phyloP scores from a whole-genome alignment of 2,888 invertebrate genomes.

The Tuta absoluta region DNA sequence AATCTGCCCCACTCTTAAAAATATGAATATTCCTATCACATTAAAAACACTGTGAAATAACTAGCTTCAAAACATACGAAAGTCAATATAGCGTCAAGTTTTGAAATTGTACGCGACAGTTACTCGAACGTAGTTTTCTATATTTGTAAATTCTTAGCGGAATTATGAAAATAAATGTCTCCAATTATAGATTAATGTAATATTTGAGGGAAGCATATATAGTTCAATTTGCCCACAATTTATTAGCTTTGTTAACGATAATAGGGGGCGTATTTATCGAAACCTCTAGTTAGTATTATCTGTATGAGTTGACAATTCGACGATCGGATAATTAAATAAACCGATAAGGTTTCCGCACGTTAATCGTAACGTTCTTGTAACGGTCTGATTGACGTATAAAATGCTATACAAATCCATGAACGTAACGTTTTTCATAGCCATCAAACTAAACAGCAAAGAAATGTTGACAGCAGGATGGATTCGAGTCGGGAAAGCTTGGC shows the following conservation, averaged over 20 bases:
- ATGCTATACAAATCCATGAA: too few species aligned
- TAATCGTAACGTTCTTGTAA: too few species aligned
- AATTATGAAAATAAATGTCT: slow-evolving; percentile 28
- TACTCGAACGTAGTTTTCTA: slow-evolving; percentile 56
- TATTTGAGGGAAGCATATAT: slow-evolving; percentile 4
- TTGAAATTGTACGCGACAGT: slow-evolving; percentile 34
- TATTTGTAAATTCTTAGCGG: slow-evolving; percentile 56
- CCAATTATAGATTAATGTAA: slow-evolving; percentile 19
- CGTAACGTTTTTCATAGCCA: too few species aligned
- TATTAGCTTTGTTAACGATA: slow-evolving; percentile 35
- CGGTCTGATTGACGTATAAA: too few species aligned
- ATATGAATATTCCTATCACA: background rate
- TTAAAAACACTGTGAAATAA: background rate
- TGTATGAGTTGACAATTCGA: background rate
- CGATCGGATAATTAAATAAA: too few species aligned
- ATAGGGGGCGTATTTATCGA: slow-evolving; percentile 5
- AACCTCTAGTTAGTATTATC: background rate
- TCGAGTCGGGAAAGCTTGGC: too few species aligned
- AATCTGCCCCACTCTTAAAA: background rate
- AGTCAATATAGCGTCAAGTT: slow-evolving; percentile 33
- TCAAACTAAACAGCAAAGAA: too few species aligned
- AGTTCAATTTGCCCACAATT: slow-evolving; percentile 23
- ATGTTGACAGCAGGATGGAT: too few species aligned
- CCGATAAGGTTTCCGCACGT: too few species aligned
- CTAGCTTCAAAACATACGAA: slow-evolving; percentile 17